Evolutionary conservation across 2,113 vertebrate genomes (phyloP).

Genomic region (Numenius arquata): DNA sequence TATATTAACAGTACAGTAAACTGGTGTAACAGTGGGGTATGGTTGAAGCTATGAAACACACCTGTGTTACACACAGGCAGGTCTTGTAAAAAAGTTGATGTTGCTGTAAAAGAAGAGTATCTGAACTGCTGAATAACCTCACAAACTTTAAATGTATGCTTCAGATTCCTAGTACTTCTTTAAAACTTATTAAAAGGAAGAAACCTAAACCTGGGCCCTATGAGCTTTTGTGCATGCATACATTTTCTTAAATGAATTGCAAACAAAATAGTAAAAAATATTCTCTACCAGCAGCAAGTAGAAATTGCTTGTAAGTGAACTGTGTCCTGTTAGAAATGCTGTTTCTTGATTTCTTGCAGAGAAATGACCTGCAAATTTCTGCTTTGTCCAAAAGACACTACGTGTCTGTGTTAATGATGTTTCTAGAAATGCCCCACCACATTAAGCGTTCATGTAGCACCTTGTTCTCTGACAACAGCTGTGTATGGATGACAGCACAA

Average conservation of each 20-base stretch:
- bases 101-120: background rate
- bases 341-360: background rate
- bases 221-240: background rate
- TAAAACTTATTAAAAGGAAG: background rate
- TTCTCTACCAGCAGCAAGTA: background rate
- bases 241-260: background rate
- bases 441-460: background rate
- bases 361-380: background rate
- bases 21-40: background rate
- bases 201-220: background rate
- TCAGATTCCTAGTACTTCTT: background rate
- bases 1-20: background rate
- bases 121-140: background rate
- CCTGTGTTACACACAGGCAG: background rate
- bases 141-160: background rate
- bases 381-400: background rate
- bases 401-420: fast-evolving
- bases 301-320: background rate
- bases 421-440: background rate
- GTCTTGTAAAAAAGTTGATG: background rate
- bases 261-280: background rate
- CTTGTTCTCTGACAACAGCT: background rate
- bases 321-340: background rate
- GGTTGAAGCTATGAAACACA: background rate
- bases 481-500: no score